phyloP scores from a whole-genome alignment of 2,888 invertebrate species.

The Netelia virgata region DNA sequence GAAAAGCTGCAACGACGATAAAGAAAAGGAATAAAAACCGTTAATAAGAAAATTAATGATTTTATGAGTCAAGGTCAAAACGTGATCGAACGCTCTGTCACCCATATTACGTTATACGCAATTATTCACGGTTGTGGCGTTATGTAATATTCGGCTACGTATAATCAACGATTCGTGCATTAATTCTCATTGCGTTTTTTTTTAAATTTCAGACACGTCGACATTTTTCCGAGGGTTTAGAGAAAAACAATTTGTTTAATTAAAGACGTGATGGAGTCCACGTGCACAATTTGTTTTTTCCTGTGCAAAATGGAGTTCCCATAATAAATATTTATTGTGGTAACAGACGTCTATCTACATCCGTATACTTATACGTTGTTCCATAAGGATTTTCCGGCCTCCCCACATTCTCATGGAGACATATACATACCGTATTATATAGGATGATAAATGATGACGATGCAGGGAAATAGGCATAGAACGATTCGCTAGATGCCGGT shows the following conservation, averaged over 20 bases:
- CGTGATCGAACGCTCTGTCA: neutral
- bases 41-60: neutral
- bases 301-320: no score
- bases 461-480: neutral
- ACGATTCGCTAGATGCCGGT: neutral
- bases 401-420: neutral
- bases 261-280: no score
- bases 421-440: neutral
- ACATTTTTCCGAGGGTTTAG: no score
- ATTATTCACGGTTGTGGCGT: neutral
- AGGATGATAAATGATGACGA: neutral
- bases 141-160: neutral
- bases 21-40: neutral
- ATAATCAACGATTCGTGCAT: neutral
- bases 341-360: neutral
- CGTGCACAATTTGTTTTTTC: no score
- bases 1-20: constrained; percentile 89
- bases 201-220: neutral
- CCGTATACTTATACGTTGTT: neutral
- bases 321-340: neutral
- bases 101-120: neutral
- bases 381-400: constrained; percentile 4
- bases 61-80: constrained; percentile 4
- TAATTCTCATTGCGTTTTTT: neutral
- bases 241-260: no score